Conservation (phyloP, 2,888 invertebrate species). For the Microplitis deprimator region DNA sequence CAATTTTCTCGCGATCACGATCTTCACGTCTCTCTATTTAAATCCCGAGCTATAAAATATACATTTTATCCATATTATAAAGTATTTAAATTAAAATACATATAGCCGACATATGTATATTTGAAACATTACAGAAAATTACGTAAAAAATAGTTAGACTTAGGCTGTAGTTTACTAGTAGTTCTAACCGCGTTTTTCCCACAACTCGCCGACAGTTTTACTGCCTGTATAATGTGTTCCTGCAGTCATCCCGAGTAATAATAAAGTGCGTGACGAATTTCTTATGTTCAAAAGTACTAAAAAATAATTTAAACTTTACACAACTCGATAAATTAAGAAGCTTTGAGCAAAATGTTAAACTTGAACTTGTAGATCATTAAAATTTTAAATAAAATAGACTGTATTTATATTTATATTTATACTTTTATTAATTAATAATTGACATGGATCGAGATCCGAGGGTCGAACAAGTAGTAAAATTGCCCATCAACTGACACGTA, state of each 20-base stretch:
- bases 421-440: not conserved
- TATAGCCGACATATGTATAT: not conserved
- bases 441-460: not conserved
- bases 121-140: not conserved
- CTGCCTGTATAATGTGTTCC: slow-evolving; percentile 14
- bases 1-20: slow-evolving; percentile 27
- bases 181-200: slow-evolving; percentile 7
- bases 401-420: not conserved
- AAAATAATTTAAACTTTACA: not conserved
- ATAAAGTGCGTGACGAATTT: slow-evolving; percentile 29
- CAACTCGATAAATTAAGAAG: not conserved
- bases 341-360: too few relatives aligned
- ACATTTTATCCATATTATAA: not conserved
- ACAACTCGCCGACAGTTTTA: slow-evolving; percentile 28
- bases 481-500: not conserved
- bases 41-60: slow-evolving; percentile 3
- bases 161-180: not conserved
- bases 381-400: too few relatives aligned
- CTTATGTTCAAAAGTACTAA: not conserved
- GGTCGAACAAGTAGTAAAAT: not conserved
- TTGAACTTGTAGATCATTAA: too few relatives aligned
- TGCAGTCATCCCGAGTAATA: not conserved
- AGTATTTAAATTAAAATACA: slow-evolving; percentile 10
- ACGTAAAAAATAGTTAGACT: too few relatives aligned
- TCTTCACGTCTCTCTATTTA: slow-evolving; percentile 29